Percentiles rank a stretch among this genome's conserved stretches.
These are phyloP conservation scores for Rhagoletis pomonella DNA, from an alignment of 1,140 invertebrate species.

Conservation along the genomic window DNA sequence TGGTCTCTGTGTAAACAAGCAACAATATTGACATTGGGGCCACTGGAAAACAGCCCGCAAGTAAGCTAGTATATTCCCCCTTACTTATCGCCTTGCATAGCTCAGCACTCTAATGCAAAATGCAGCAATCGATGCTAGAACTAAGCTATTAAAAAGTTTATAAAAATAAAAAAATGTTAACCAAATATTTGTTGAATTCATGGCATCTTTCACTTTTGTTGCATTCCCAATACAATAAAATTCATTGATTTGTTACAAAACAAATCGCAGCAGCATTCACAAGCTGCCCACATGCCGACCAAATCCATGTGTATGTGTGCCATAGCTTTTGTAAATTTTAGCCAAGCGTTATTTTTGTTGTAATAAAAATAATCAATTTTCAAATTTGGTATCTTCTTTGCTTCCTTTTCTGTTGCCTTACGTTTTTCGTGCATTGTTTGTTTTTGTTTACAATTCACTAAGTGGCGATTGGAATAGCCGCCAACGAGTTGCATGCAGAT, in stretches of 20 bases:
- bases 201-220: neutral
- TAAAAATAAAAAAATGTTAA: neutral
- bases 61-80: neutral
- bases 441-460: neutral
- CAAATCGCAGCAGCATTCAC: neutral
- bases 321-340: conserved; percentile 29
- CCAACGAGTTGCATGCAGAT: neutral
- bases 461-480: neutral
- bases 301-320: neutral
- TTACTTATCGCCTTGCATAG: neutral
- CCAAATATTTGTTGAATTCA: conserved; percentile 9
- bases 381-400: neutral
- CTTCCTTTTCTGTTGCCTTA: neutral
- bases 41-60: conserved; percentile 1
- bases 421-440: neutral
- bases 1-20: conserved; percentile 1
- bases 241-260: conserved; percentile 12
- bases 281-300: neutral
- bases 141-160: neutral
- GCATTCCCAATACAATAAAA: neutral
- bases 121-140: neutral
- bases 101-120: neutral
- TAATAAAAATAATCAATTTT: conserved; percentile 47
- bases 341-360: neutral
- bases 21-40: conserved; percentile 17